phyloP scores from a whole-genome alignment of 1,140 invertebrate genomes.

The Scaptomyza graminum region DNA sequence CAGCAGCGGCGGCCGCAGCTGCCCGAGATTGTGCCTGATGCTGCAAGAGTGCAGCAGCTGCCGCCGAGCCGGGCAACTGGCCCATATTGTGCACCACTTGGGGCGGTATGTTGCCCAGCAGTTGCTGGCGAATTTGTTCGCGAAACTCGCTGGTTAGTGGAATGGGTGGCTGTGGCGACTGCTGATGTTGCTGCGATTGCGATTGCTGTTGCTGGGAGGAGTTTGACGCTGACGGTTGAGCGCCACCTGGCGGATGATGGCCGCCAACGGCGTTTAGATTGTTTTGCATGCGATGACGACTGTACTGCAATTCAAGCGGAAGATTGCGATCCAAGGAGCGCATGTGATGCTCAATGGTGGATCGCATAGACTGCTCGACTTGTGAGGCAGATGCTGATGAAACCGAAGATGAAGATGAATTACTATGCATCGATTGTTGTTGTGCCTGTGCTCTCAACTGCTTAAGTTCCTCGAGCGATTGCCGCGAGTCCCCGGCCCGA shows the following conservation, averaged over 20 bases:
- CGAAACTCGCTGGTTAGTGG: conserved; percentile 79
- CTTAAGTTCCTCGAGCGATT: conserved; percentile 78
- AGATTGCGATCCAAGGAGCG: conserved; percentile 81
- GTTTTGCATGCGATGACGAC: conserved; percentile 78
- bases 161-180: conserved; percentile 59
- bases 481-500: conserved; percentile 64
- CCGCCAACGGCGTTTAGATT: conserved; percentile 41
- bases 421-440: conserved; percentile 63
- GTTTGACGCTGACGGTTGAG: background rate
- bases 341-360: conserved; percentile 83
- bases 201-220: conserved; percentile 8
- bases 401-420: conserved; percentile 62
- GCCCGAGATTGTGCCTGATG: conserved; percentile 80
- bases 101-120: conserved; percentile 75
- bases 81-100: conserved; percentile 80
- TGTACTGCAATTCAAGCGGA: conserved; percentile 81
- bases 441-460: conserved; percentile 76
- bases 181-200: conserved; percentile 39
- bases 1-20: conserved; percentile 74
- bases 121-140: conserved; percentile 79
- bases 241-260: conserved; percentile 25
- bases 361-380: conserved; percentile 77
- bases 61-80: conserved; percentile 71
- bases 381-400: conserved; percentile 55
- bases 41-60: conserved; percentile 77